These are phyloP conservation scores for silkworm (Bombyx mori) DNA, from an alignment of 1,140 invertebrate genomes.

Conservation along the genomic window DNA sequence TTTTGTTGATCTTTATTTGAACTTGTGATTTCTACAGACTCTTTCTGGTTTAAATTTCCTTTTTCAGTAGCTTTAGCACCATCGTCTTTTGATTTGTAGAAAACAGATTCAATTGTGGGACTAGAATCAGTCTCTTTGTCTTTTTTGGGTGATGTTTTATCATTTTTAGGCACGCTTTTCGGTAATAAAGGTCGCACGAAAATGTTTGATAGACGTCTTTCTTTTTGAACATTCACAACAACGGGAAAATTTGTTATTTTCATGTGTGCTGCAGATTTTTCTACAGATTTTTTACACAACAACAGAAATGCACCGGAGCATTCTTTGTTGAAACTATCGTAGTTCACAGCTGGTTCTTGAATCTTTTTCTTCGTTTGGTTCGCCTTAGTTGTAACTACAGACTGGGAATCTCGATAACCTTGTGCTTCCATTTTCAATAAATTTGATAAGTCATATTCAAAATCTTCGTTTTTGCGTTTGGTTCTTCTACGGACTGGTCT, in stretches of 20 bases:
- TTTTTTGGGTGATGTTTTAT: slow-evolving; percentile 55
- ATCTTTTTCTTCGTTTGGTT: slow-evolving; percentile 42
- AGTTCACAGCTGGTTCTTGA: slow-evolving; percentile 33
- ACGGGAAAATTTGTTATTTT: slow-evolving; percentile 41
- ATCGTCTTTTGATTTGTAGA: neutral
- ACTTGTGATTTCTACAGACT: slow-evolving; percentile 17
- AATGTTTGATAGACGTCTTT: slow-evolving; percentile 28
- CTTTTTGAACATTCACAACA: slow-evolving; percentile 24
- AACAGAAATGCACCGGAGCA: slow-evolving; percentile 43
- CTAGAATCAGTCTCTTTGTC: slow-evolving; percentile 20
- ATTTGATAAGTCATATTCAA: slow-evolving; percentile 78
- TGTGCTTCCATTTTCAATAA: slow-evolving; percentile 68
- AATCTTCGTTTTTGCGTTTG: slow-evolving; percentile 77
- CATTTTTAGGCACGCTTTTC: slow-evolving; percentile 32
- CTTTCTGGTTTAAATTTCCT: slow-evolving; percentile 4
- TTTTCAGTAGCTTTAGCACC: slow-evolving; percentile 4
- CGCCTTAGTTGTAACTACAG: slow-evolving; percentile 25
- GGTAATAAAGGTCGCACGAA: slow-evolving; percentile 50
- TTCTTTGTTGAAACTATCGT: slow-evolving; percentile 44
- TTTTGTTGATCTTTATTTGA: slow-evolving; percentile 12
- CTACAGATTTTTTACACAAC: slow-evolving; percentile 44
- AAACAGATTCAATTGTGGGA: too few relatives aligned
- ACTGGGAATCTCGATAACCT: slow-evolving; percentile 50
- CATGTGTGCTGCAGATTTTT: slow-evolving; percentile 44
- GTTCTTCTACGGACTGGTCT: slow-evolving; percentile 76